Percentiles rank a stretch among this genome's conserved stretches.
Conservation (phyloP, 1,140 invertebrate species). For the Drosophila baimaii region DNA sequence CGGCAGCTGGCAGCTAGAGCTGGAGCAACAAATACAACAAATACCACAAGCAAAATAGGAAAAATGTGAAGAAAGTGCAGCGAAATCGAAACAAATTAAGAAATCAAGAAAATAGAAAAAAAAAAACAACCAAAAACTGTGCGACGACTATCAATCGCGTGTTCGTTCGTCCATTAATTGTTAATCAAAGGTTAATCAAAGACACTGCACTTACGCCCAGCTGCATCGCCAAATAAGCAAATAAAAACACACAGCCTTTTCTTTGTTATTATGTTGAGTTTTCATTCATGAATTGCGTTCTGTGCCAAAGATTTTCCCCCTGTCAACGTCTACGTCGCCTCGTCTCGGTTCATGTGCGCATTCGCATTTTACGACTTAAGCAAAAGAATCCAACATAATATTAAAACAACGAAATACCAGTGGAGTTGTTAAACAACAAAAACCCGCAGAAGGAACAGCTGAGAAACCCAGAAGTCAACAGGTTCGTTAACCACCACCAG, state of each 20-base stretch:
- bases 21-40: constrained; percentile 31
- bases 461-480: constrained; percentile 30
- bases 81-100: constrained; percentile 25
- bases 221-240: neutral
- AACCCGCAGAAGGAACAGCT: constrained; percentile 5
- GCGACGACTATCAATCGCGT: constrained; percentile 28
- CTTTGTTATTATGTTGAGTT: constrained; percentile 14
- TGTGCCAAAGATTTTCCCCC: constrained; percentile 16
- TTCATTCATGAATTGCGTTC: constrained; percentile 62
- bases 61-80: constrained; percentile 51
- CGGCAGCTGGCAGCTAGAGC: constrained; percentile 30
- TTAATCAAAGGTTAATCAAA: constrained; percentile 39
- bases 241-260: neutral
- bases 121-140: constrained; percentile 16
- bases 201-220: constrained; percentile 12
- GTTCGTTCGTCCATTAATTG: constrained; percentile 19
- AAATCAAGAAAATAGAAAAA: constrained; percentile 13
- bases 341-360: constrained; percentile 30
- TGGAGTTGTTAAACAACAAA: neutral
- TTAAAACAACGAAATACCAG: neutral
- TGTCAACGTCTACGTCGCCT: constrained; percentile 16
- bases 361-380: constrained; percentile 9
- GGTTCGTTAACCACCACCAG: constrained; percentile 46
- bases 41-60: constrained; percentile 29
- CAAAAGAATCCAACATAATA: constrained; percentile 2